These are phyloP conservation scores for Brachionus rubens DNA, from an alignment of 1,140 invertebrate genomes.

Conservation along the genomic window DNA sequence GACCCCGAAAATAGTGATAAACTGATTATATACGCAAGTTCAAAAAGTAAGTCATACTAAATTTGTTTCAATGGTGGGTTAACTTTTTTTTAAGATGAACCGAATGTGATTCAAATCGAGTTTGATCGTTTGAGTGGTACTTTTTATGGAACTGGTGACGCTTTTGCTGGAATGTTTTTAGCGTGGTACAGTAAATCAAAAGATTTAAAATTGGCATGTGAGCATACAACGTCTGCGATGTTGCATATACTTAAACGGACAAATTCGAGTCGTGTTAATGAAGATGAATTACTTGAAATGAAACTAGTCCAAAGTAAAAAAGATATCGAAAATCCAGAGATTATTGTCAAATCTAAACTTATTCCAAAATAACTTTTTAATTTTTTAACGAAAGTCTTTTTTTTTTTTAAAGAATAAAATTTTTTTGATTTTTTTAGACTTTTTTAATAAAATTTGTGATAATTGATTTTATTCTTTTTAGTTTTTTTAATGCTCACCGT, in stretches of 20 bases:
- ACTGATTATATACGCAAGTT: constrained; percentile 18
- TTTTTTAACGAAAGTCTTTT: too few relatives aligned
- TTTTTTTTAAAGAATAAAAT: too few relatives aligned
- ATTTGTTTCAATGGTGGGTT: too few relatives aligned
- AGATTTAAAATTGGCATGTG: constrained; percentile 65
- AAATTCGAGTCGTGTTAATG: constrained; percentile 49
- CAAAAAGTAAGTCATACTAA: neutral
- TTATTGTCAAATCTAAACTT: constrained; percentile 51
- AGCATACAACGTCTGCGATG: constrained; percentile 20
- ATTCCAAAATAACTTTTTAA: constrained; percentile 9
- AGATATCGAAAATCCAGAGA: constrained; percentile 69
- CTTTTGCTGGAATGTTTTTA: constrained; percentile 84
- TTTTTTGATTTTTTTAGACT: too few relatives aligned
- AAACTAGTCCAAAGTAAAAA: constrained; percentile 71
- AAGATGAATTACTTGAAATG: constrained; percentile 66
- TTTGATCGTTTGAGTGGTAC: constrained; percentile 71
- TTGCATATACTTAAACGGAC: constrained; percentile 19
- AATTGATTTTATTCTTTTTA: too few relatives aligned
- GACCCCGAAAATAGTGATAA: neutral
- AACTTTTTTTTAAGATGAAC: constrained; percentile 47
- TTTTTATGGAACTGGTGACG: constrained; percentile 90
- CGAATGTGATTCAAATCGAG: constrained; percentile 61
- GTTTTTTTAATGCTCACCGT: too few relatives aligned
- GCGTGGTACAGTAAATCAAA: constrained; percentile 74
- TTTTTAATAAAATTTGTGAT: too few relatives aligned